Percentiles rank a stretch among this genome's conserved stretches.
These are phyloP conservation scores for Lasiurus borealis DNA, from an alignment of 2,113 vertebrate genomes.

Conservation along the genomic window DNA sequence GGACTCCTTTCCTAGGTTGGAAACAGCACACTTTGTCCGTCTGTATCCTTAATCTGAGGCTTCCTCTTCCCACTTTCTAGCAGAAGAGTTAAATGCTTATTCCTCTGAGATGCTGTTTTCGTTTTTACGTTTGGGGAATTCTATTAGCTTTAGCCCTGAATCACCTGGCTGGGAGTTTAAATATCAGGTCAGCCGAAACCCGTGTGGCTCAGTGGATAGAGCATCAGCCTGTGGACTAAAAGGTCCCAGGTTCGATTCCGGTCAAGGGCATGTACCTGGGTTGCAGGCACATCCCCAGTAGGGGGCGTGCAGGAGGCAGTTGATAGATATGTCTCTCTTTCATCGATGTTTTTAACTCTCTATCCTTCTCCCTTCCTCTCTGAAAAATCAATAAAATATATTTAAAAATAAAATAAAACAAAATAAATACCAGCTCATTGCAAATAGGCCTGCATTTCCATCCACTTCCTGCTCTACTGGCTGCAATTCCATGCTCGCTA, in stretches of 20 bases:
- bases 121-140: slow-evolving; percentile 40
- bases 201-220: no score
- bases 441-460: slow-evolving; percentile 33
- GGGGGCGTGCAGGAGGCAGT: no score
- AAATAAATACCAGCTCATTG: slow-evolving; percentile 20
- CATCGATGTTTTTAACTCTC: no score
- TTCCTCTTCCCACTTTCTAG: slow-evolving; percentile 50
- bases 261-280: no score
- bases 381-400: no score
- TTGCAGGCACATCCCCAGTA: no score
- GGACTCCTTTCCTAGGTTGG: background rate
- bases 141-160: slow-evolving; percentile 35
- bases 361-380: no score
- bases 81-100: slow-evolving; percentile 3
- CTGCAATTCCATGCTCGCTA: slow-evolving; percentile 46
- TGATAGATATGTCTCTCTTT: no score
- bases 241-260: no score
- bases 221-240: no score
- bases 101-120: slow-evolving; percentile 8
- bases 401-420: no score
- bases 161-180: slow-evolving; percentile 39
- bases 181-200: background rate
- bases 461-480: slow-evolving; percentile 2
- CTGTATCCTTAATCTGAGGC: background rate
- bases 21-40: background rate